Conservation (phyloP, 2,113 vertebrate genomes). For the Dicaeum eximium region DNA sequence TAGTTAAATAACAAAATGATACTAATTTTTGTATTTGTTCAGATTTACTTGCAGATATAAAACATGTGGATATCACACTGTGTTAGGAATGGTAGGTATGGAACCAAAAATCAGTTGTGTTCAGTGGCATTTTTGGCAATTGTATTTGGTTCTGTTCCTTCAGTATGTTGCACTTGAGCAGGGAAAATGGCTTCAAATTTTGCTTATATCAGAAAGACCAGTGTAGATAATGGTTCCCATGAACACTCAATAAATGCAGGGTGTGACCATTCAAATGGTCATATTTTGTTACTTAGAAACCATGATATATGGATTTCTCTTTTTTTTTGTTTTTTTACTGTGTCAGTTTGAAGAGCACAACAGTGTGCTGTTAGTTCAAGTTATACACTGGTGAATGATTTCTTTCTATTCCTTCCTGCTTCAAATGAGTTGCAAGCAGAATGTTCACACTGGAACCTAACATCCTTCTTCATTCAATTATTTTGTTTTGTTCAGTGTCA, state of each 20-base stretch:
- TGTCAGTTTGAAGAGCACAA: background rate
- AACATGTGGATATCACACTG: background rate
- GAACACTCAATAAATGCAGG: background rate
- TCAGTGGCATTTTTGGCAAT: background rate
- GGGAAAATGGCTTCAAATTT: background rate
- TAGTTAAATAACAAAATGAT: background rate
- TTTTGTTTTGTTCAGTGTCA: background rate
- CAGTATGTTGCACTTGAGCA: background rate
- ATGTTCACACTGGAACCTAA: background rate
- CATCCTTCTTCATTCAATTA: background rate
- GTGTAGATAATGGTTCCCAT: background rate
- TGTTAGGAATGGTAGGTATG: background rate
- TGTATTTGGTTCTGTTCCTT: background rate
- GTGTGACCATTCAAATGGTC: background rate
- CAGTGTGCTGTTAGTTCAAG: background rate
- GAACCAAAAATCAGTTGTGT: background rate
- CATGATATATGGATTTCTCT: background rate
- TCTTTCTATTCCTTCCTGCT: background rate
- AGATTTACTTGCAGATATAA: background rate
- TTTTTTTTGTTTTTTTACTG: background rate
- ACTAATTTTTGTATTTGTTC: background rate
- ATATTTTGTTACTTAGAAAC: background rate
- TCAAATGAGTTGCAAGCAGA: background rate
- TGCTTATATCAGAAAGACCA: background rate
- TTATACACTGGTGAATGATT: background rate